Percentiles rank a stretch among this genome's conserved stretches.
phyloP scores from a whole-genome alignment of 2,888 invertebrate species.

The Aphidius colemani region DNA sequence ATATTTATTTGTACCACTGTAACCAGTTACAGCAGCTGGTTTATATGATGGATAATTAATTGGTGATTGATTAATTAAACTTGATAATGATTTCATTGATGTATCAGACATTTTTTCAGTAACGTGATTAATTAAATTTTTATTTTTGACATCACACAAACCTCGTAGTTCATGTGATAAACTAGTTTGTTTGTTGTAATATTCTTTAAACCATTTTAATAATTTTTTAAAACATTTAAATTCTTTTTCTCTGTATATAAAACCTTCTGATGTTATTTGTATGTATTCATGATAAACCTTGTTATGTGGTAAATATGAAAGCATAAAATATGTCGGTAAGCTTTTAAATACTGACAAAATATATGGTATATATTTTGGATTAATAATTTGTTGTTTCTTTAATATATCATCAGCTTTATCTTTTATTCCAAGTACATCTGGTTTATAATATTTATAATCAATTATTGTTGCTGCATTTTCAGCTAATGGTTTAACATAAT shows the following conservation, averaged over 20 bases:
- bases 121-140: slow-evolving; percentile 72
- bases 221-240: slow-evolving; percentile 82
- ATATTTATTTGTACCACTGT: slow-evolving; percentile 59
- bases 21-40: slow-evolving; percentile 65
- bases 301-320: slow-evolving; percentile 89
- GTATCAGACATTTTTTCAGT: slow-evolving; percentile 73
- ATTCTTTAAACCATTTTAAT: slow-evolving; percentile 97
- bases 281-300: slow-evolving; percentile 90
- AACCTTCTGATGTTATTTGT: slow-evolving; percentile 89
- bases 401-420: slow-evolving; percentile 87
- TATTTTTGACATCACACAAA: slow-evolving; percentile 61
- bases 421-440: slow-evolving; percentile 76
- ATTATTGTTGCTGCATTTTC: slow-evolving; percentile 87
- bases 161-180: slow-evolving; percentile 65
- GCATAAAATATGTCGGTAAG: slow-evolving; percentile 88
- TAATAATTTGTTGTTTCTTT: slow-evolving; percentile 86
- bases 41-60: slow-evolving; percentile 70
- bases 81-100: slow-evolving; percentile 73
- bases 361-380: slow-evolving; percentile 87
- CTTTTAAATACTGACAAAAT: slow-evolving; percentile 82
- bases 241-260: slow-evolving; percentile 84
- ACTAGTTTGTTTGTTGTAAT: slow-evolving; percentile 86
- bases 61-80: slow-evolving; percentile 67
- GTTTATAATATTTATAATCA: slow-evolving; percentile 87
- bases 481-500: slow-evolving; percentile 96